Evolutionary conservation across 2,888 invertebrate genomes (phyloP), one percentile per base, ranked within the genome.

Genomic region (Erpobdella octoculata): DNA sequence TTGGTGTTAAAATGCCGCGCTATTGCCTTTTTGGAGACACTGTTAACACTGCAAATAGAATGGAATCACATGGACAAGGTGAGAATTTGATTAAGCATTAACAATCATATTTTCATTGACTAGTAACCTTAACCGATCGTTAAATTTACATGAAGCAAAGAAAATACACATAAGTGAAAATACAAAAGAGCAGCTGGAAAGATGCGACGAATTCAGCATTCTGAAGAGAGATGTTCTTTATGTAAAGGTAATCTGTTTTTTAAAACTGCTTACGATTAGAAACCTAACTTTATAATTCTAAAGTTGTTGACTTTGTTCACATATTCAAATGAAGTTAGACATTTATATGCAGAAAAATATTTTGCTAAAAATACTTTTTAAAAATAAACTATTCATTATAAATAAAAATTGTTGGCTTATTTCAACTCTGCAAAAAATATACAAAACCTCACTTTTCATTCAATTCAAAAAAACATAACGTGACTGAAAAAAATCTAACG

Each of bases 1-100:
- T 71, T 4, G 71, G 71, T 1, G 25, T 65, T 64, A 71, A 71
- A 62, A 71, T 71, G 71, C 71, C 71, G 8, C 31, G 71, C 18
- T 71, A 71, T 53, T 71, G 71, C 65, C 65, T 71, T 18, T 71
- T 71, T 18, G 71, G 71, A 31, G 71, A 71, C 53, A 71, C 71
- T 8, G 71, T 71, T 36, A 71, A 71, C 53, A 71, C 71, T 9
- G 71, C 71, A 41, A 62, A 41, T 36, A 36, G 71, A 37, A 71
- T 71, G 71, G 71, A 71, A 36, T 65, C 71, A 3, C 46, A 46
- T 36, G 65, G 71, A n/a, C 31, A 46, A 64, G 48, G 71, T 71
- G 5, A 0, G 25, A 35, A 66, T 66, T 21, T 41, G n/a, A n/a
- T 28, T 18, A 2, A 12, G 3, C 31, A 31, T 3, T 8, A 61